These are phyloP conservation scores for Manacus vitellinus DNA, from an alignment of 2,113 vertebrate genomes.

Conservation along the genomic window DNA sequence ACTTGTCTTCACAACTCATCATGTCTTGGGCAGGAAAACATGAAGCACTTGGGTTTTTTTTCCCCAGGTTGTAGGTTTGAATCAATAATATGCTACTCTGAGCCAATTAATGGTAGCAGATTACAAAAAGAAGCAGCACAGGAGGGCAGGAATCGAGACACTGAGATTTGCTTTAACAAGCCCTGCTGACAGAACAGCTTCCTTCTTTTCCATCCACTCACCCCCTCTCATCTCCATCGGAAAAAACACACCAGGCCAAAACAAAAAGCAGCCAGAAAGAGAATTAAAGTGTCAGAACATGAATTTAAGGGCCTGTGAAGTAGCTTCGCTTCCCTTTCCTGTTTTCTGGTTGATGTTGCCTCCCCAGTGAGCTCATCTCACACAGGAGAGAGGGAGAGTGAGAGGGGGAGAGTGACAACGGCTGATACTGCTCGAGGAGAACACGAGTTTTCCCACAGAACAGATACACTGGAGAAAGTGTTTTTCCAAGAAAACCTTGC, in stretches of 20 bases:
- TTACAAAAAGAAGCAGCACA: not conserved
- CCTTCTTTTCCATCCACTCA: constrained; percentile 14
- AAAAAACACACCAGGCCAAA: constrained; percentile 40
- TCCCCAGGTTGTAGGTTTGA: not conserved
- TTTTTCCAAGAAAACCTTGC: not conserved
- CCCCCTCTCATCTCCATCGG: not conserved
- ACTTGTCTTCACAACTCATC: not conserved
- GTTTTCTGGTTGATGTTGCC: constrained; percentile 36
- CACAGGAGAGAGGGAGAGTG: not conserved
- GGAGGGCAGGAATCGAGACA: constrained; percentile 6
- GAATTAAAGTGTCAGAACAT: constrained; percentile 46
- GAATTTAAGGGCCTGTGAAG: constrained; percentile 54
- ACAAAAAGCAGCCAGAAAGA: constrained; percentile 38
- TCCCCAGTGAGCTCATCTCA: not conserved
- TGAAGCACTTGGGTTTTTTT: not conserved
- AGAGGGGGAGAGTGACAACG: not conserved
- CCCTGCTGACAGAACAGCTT: not conserved
- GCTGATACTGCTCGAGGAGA: not conserved
- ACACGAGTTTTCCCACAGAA: not conserved
- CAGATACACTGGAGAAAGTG: not conserved
- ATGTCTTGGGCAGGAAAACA: not conserved
- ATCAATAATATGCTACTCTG: not conserved
- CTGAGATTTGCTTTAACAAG: not conserved
- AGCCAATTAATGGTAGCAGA: not conserved
- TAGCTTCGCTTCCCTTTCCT: constrained; percentile 49